These are phyloP conservation scores for Drosophila mettleri DNA, from an alignment of 2,888 invertebrate species.

Conservation along the genomic window DNA sequence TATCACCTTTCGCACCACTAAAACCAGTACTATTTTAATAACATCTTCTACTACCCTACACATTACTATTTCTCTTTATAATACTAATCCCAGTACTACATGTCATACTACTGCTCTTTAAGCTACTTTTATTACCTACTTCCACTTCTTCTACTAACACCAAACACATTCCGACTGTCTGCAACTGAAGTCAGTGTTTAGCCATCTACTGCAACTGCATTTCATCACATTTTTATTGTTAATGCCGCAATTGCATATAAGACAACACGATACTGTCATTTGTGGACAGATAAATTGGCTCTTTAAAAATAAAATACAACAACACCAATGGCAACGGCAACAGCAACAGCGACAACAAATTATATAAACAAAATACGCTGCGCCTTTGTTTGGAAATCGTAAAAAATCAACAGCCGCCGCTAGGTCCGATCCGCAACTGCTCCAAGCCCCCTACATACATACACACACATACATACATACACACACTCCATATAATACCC, in stretches of 20 bases:
- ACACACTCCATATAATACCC: constrained; percentile 1
- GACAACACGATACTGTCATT: constrained; percentile 39
- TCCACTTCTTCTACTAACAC: not conserved
- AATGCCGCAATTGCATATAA: constrained; percentile 18
- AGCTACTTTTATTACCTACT: not conserved
- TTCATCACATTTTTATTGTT: constrained; percentile 51
- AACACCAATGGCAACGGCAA: constrained; percentile 10
- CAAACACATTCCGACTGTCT: no score
- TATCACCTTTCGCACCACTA: no score
- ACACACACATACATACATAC: not conserved
- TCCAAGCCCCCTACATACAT: not conserved
- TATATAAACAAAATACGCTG: constrained; percentile 57
- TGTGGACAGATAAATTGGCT: constrained; percentile 45
- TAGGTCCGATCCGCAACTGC: constrained; percentile 20
- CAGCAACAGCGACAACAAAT: constrained; percentile 36
- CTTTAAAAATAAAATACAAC: constrained; percentile 49
- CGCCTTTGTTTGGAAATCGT: constrained; percentile 67
- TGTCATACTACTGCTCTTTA: no score
- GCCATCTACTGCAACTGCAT: constrained; percentile 45
- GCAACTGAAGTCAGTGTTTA: not conserved
- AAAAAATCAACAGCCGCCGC: constrained; percentile 53
- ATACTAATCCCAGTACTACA: not conserved
- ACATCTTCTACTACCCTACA: not conserved
- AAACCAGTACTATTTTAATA: not conserved
- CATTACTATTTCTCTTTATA: not conserved